phyloP scores from a whole-genome alignment of 2,797 vertebrate genomes.

The Lagodon rhomboides region DNA sequence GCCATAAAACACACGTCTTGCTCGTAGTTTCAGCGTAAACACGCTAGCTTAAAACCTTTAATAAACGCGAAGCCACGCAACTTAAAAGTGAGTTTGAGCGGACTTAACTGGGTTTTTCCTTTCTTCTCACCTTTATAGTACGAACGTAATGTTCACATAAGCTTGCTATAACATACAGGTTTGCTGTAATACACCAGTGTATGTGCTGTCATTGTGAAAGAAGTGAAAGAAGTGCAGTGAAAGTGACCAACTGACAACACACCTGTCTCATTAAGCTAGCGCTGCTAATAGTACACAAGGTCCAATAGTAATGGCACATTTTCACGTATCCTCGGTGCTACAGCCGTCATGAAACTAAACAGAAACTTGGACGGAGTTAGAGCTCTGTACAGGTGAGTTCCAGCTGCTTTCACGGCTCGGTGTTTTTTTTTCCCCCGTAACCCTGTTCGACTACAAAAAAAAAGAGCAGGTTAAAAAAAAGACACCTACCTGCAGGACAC shows the following conservation, averaged over 20 bases:
- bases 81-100: neutral
- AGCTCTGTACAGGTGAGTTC: neutral
- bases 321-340: too few relatives aligned
- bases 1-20: neutral
- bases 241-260: neutral
- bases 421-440: neutral
- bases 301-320: neutral
- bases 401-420: neutral
- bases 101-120: neutral
- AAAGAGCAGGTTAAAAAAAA: neutral
- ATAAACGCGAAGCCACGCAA: neutral
- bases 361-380: slow-evolving; percentile 49
- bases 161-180: neutral
- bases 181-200: rapidly evolving
- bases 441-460: neutral
- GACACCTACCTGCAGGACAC: slow-evolving; percentile 94
- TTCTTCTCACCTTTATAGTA: neutral
- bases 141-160: neutral
- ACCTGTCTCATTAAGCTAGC: neutral
- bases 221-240: neutral
- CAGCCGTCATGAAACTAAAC: neutral
- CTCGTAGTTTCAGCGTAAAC: neutral
- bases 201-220: neutral
- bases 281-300: neutral
- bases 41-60: neutral